Evolutionary conservation across 2,113 vertebrate species (phyloP).

Genomic region (Bubo scandiacus): DNA sequence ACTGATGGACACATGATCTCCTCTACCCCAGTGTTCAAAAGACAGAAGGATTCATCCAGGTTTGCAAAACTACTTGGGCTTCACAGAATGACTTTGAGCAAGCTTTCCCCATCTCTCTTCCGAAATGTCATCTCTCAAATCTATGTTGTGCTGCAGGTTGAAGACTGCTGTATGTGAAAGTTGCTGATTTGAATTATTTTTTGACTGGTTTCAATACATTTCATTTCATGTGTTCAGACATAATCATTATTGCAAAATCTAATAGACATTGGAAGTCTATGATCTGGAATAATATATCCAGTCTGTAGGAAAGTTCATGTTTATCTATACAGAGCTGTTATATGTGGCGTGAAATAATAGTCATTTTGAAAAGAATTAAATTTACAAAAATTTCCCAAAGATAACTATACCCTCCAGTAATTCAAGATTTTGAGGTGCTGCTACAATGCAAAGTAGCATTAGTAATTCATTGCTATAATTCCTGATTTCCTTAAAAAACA

Average conservation of each 20-base stretch:
- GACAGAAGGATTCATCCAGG: not conserved
- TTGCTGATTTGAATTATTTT: not conserved
- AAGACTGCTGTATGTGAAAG: not conserved
- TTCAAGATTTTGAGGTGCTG: not conserved
- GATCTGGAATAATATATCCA: not conserved
- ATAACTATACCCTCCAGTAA: not conserved
- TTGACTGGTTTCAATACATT: not conserved
- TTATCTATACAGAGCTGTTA: not conserved
- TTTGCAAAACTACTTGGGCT: not conserved
- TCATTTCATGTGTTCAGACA: not conserved
- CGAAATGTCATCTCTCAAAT: not conserved
- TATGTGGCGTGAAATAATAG: not conserved
- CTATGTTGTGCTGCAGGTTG: fast-evolving
- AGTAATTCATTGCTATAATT: not conserved
- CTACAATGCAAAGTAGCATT: not conserved
- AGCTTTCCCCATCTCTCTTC: not conserved
- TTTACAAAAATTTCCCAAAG: not conserved
- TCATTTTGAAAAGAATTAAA: not conserved
- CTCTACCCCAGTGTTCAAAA: not conserved
- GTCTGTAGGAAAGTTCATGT: not conserved
- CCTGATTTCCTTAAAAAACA: not conserved
- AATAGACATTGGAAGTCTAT: not conserved
- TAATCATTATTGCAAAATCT: not conserved
- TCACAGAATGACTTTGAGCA: not conserved
- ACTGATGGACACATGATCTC: not conserved